Evolutionary conservation across 2,113 vertebrate species (phyloP).

Genomic region (Carettochelys insculpta): DNA sequence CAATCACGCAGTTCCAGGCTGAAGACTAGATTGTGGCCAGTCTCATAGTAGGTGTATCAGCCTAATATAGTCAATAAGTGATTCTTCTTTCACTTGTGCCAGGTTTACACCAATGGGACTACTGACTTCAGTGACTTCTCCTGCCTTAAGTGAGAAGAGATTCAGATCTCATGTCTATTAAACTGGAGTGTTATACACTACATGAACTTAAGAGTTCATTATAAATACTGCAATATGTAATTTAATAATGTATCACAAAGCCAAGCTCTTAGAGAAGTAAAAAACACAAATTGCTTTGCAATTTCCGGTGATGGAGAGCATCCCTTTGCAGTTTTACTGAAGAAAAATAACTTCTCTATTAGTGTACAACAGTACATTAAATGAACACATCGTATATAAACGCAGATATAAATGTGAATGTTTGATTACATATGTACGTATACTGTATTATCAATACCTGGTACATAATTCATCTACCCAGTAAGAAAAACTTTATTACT

Average conservation of each 20-base stretch:
- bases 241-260: not conserved
- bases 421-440: slow-evolving; percentile 52
- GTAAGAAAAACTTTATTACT: slow-evolving; percentile 71
- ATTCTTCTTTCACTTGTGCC: not conserved
- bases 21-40: slow-evolving; percentile 27
- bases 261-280: not conserved
- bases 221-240: slow-evolving; percentile 1
- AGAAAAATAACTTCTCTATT: slow-evolving; percentile 3
- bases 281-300: not conserved
- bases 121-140: not conserved
- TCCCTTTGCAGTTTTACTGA: not conserved
- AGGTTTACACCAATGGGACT: not conserved
- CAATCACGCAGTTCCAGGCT: not conserved
- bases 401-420: slow-evolving; percentile 52
- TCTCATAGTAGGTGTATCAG: not conserved
- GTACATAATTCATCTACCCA: slow-evolving; percentile 71
- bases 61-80: not conserved
- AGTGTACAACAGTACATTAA: slow-evolving; percentile 32
- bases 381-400: slow-evolving; percentile 47
- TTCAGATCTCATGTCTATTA: not conserved
- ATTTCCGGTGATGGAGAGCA: not conserved
- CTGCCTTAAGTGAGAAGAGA: not conserved
- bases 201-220: not conserved
- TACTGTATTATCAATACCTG: slow-evolving; percentile 54
- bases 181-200: not conserved